phyloP scores from a whole-genome alignment of 2,888 invertebrate genomes.

The Melieria crassipennis region DNA sequence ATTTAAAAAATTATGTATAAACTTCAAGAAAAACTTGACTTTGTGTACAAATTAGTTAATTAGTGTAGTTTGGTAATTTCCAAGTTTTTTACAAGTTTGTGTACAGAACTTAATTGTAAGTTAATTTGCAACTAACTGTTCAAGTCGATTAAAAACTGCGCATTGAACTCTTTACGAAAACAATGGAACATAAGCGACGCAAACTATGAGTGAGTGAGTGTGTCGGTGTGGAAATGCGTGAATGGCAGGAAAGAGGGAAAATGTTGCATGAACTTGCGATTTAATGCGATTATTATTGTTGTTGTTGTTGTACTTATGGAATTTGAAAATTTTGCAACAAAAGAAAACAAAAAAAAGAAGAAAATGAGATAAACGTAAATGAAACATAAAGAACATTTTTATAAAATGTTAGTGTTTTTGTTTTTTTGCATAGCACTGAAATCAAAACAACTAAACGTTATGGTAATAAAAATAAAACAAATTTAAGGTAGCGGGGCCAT shows the following conservation, averaged over 20 bases:
- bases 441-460: slow-evolving; percentile 32
- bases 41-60: neutral
- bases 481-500: slow-evolving; percentile 62
- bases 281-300: neutral
- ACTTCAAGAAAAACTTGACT: slow-evolving; percentile 6
- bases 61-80: slow-evolving; percentile 8
- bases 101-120: no score
- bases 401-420: slow-evolving; percentile 13
- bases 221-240: no score
- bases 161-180: no score
- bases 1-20: slow-evolving; percentile 2
- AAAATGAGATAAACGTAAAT: slow-evolving; percentile 27
- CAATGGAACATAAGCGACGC: no score
- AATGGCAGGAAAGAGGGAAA: no score
- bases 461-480: slow-evolving; percentile 49
- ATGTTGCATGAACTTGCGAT: no score
- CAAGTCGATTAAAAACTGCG: no score
- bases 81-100: neutral
- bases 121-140: no score
- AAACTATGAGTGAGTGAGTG: no score
- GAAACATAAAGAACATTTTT: slow-evolving; percentile 17
- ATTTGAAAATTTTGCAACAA: neutral
- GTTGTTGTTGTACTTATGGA: neutral
- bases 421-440: no score
- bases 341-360: slow-evolving; percentile 31